phyloP scores from a whole-genome alignment of 2,113 vertebrate genomes.

The Onychostoma macrolepis region DNA sequence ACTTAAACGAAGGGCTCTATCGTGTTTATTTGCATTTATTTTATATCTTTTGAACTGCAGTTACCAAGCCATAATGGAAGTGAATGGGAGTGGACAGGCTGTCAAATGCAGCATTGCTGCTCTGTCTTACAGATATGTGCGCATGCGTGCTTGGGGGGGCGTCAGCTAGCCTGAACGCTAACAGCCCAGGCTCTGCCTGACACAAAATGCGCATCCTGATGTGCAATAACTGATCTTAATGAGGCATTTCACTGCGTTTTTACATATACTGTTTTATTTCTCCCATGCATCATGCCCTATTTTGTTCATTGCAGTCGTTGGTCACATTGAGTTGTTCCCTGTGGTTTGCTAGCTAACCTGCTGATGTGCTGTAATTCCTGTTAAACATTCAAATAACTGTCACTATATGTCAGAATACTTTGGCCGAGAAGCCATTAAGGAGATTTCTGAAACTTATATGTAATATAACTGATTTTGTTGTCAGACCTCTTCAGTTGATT shows the following conservation, averaged over 20 bases:
- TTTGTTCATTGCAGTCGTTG: neutral
- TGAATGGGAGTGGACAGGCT: neutral
- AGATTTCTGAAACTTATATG: neutral
- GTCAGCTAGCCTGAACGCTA: conserved; percentile 22
- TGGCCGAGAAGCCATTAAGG: neutral
- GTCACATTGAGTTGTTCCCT: neutral
- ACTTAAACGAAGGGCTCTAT: neutral
- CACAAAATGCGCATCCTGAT: neutral
- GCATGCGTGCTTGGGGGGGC: conserved; percentile 43
- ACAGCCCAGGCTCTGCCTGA: neutral
- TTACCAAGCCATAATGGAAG: neutral
- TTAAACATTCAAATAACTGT: neutral
- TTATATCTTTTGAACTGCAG: neutral
- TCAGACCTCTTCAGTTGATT: neutral
- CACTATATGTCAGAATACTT: neutral
- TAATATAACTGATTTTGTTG: neutral
- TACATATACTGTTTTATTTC: neutral
- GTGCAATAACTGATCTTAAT: neutral
- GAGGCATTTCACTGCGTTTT: neutral
- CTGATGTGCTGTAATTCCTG: neutral
- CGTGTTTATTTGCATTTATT: neutral
- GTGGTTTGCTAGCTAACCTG: neutral
- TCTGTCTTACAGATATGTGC: conserved; percentile 36
- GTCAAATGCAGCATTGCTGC: conserved; percentile 12
- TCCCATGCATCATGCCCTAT: neutral